A percentile compares a stretch with the other conserved stretches of the same genome.
Evolutionary conservation across 2,797 vertebrate genomes (phyloP).

Genomic region (Megaceryle alcyon): DNA sequence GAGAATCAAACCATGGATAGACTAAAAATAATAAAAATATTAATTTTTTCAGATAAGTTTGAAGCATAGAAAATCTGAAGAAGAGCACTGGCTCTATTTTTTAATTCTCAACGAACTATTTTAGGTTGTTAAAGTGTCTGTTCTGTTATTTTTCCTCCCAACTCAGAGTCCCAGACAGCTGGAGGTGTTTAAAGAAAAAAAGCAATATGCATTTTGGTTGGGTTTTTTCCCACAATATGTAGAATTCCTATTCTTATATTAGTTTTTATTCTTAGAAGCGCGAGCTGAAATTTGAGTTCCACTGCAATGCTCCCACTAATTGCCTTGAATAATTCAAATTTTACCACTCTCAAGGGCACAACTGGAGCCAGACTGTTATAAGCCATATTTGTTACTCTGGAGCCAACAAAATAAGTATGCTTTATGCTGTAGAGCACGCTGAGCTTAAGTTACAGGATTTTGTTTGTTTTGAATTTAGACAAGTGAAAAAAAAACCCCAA

Average conservation of each 20-base stretch:
- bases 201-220: neutral
- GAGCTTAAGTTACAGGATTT: constrained; percentile 35
- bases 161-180: constrained; percentile 45
- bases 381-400: constrained; percentile 60
- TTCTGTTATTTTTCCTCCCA: constrained; percentile 43
- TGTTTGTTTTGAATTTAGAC: neutral
- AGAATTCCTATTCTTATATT: constrained; percentile 64
- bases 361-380: constrained; percentile 58
- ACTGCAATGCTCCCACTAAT: constrained; percentile 67
- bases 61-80: neutral
- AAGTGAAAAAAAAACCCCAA: neutral
- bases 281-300: constrained; percentile 65
- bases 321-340: constrained; percentile 78
- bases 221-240: constrained; percentile 27
- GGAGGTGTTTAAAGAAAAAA: constrained; percentile 50
- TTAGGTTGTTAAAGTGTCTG: constrained; percentile 23
- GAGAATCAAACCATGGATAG: neutral
- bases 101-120: neutral
- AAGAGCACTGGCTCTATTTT: neutral
- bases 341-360: constrained; percentile 71
- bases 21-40: neutral
- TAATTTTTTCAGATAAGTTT: neutral
- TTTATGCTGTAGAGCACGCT: neutral
- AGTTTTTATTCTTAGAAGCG: constrained; percentile 70
- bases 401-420: constrained; percentile 38